These are phyloP conservation scores for Xyrichtys novacula DNA, from an alignment of 2,797 vertebrate genomes.

Conservation along the genomic window DNA sequence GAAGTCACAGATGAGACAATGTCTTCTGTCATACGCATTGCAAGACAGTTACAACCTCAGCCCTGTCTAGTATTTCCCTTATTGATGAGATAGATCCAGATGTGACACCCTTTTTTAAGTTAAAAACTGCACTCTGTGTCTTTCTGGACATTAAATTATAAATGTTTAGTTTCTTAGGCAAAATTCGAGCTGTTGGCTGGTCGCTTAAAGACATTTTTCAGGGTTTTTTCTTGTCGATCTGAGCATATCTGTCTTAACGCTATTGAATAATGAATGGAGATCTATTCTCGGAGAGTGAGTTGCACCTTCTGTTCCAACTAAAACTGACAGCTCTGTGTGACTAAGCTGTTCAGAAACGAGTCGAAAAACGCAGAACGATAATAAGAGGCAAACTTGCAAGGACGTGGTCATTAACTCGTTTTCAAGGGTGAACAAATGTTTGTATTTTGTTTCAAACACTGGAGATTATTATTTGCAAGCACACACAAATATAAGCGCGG, in stretches of 20 bases:
- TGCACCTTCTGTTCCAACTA: neutral
- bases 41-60: too few relatives aligned
- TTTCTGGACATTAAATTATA: slow-evolving; percentile 44
- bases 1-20: slow-evolving; percentile 33
- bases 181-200: slow-evolving; percentile 20
- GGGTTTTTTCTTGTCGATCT: slow-evolving; percentile 18
- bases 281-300: slow-evolving; percentile 34
- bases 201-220: slow-evolving; percentile 12
- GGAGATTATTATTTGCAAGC: neutral
- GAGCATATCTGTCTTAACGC: slow-evolving; percentile 12
- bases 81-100: too few relatives aligned
- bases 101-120: slow-evolving; percentile 8
- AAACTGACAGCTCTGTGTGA: slow-evolving; percentile 20
- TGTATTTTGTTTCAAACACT: neutral
- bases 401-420: neutral
- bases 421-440: neutral
- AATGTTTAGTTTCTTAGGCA: slow-evolving; percentile 33
- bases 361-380: neutral
- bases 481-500: neutral
- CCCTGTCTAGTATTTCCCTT: too few relatives aligned
- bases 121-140: slow-evolving; percentile 25
- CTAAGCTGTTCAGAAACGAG: slow-evolving; percentile 1
- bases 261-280: slow-evolving; percentile 51
- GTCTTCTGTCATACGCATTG: too few relatives aligned
- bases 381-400: neutral